Evolutionary conservation across 64 coral and sea anemone species (phyloP).

Genomic region (Exaiptasia diaphana): DNA sequence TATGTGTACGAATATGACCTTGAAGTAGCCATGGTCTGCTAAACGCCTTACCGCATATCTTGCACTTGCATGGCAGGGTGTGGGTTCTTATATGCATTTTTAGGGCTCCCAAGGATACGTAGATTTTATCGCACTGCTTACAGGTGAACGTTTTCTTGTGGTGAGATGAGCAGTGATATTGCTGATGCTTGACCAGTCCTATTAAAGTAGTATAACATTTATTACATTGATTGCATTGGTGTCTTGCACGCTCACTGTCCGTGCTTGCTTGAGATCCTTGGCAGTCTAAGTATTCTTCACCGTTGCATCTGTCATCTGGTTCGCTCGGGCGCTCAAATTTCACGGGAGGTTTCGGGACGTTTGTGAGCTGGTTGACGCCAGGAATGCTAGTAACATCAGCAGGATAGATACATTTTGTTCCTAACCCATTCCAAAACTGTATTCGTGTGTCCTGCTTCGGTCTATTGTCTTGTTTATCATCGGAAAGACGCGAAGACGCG

Average conservation of each 20-base stretch:
- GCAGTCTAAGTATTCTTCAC: background rate
- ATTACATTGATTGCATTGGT: conserved; percentile 60
- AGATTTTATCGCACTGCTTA: conserved; percentile 97
- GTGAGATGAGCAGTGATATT: conserved; percentile 37
- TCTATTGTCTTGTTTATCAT: background rate
- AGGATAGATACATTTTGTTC: conserved; percentile 23
- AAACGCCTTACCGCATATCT: conserved; percentile 96
- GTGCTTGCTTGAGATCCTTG: background rate
- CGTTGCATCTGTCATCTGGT: background rate
- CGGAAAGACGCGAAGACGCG: background rate
- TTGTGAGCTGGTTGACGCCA: background rate
- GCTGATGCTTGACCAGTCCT: conserved; percentile 72
- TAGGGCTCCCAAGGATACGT: conserved; percentile 87
- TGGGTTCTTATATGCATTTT: conserved; percentile 99
- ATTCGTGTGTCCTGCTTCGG: conserved; percentile 6
- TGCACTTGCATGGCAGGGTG: conserved; percentile 91
- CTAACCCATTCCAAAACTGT: conserved; percentile 35
- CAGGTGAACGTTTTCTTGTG: conserved; percentile 86
- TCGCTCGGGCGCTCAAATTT: background rate
- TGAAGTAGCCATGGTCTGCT: conserved; percentile 94
- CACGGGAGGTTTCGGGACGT: background rate
- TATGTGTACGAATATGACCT: conserved; percentile 94
- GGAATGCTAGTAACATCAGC: conserved; percentile 40
- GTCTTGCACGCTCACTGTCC: conserved; percentile 18
- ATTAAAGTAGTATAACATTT: conserved; percentile 58